Base-by-base conservation (phyloP, 2,888 invertebrate species). In the Dasypolia templi region DNA sequence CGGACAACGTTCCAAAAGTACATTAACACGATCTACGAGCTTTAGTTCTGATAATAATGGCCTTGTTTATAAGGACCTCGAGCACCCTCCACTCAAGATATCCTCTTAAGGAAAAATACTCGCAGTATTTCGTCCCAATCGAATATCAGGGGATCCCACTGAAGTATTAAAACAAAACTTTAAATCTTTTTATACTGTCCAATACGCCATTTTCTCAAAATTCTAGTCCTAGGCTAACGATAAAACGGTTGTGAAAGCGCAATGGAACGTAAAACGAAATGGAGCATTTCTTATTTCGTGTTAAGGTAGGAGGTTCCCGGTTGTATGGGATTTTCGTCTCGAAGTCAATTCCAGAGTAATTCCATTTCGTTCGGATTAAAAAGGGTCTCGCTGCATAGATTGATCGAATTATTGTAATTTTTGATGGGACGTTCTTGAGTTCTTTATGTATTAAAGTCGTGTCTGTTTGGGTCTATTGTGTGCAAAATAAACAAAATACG, bases 41-140 rank as follows among this genome's bases (percentile, higher is more conserved):
- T 87, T 89, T 94, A 93, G 93, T 93, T 94, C 91, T 94, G 92
- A 93, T 94, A 91, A 92, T 95, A 94, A 95, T 92, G 92, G 92
- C 82, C 91, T 94, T 94, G 95, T 95, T 95, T 95, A 94, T 95
- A 93, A 90, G 86, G 82, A 89, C 86, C 86, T 81, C 79, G 81
- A 91, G 90, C 90, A 86, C 92, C 91, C 90, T 92, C 87, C 77
- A 89, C 79, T 89, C 82, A 85, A 89, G 89, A 89, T 85, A 88
- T 87, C 82, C 87, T 87, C 81, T 84, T 70, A 72, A 80, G 49
- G 84, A 86, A 89, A 90, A 90, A 91, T 85, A 86, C 86, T 86
- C 83, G 79, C 70, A 69, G 77, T 86, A 83, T 88, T 88, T 77
- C 79, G 72, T 81, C 87, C 82, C 82, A 81, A 72, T 73, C 86